Evolutionary conservation across 30 jellyfish, hydroid and myxozoan species (phyloP), one percentile per base, ranked within the genome.

Genomic region (Mastigias papua): DNA sequence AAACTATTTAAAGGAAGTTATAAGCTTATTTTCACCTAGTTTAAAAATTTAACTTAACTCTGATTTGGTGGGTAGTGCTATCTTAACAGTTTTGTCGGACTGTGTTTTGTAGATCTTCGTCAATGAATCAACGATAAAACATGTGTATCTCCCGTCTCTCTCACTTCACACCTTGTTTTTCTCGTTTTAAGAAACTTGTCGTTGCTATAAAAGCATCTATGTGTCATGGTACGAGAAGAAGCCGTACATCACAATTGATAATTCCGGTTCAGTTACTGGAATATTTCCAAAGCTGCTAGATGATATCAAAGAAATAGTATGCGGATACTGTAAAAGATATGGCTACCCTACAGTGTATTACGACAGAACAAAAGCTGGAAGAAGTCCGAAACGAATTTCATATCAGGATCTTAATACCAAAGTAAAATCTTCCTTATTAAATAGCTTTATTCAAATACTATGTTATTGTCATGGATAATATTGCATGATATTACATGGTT

Each of bases 361-460:
- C 74, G 95, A 90, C 42, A 25, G 97, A 65, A 90, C 81, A 19
- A 81, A 79, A 75, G 69, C 42, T 70, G 97, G 97, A 21, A 35
- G 68, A 30, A 31, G 42, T 61, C 92, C 93, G 17, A 60, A 4
- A 17, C 30, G 89, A 67, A 20, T 20, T 27, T 42, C 86, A 19
- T 64, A 27, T 7, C 28, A 57, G 28, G 48, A 75, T 25, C 50
- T 75, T 17, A 46, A 49, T 8, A 5, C 27, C 6, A 7, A 25
- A 31, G 80, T 69, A 37, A 37, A 6, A 23, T 21, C n/a, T n/a
- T n/a, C n/a, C n/a, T n/a, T n/a, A n/a, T n/a, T n/a, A n/a, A n/a
- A n/a, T n/a, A n/a, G n/a, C n/a, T n/a, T n/a, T n/a, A n/a, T n/a
- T n/a, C n/a, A n/a, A n/a, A n/a, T n/a, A n/a, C n/a, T n/a, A n/a